phyloP scores from a whole-genome alignment of 2,113 vertebrate species.

The Hippopotamus amphibius region DNA sequence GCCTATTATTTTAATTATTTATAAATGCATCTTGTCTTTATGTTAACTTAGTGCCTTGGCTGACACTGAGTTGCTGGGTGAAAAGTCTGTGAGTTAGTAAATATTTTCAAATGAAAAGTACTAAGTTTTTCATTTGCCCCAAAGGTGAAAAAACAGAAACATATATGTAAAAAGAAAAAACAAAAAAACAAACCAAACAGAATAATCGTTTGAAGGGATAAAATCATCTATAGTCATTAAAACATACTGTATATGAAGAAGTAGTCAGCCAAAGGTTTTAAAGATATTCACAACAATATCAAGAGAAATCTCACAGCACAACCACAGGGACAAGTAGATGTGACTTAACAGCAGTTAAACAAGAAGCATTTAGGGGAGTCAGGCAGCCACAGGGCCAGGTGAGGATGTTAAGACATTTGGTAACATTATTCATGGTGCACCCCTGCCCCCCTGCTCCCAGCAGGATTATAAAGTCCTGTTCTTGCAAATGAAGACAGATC shows the following conservation, averaged over 20 bases:
- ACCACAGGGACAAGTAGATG: no score
- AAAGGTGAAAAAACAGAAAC: background rate
- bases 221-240: background rate
- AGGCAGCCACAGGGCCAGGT: background rate
- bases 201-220: background rate
- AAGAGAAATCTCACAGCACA: background rate
- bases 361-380: no score
- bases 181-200: background rate
- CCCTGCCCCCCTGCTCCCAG: background rate
- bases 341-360: background rate
- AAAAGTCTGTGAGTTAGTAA: background rate
- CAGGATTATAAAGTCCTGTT: background rate
- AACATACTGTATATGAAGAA: background rate
- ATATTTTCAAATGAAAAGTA: background rate
- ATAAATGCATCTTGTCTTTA: background rate
- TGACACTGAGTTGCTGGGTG: background rate
- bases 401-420: background rate
- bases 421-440: accelerated
- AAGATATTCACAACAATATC: background rate
- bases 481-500: background rate
- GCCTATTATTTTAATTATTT: background rate
- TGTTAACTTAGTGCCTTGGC: background rate
- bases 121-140: background rate
- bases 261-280: background rate
- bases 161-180: background rate